phyloP scores from a whole-genome alignment of 1,140 invertebrate species.

The Chironomus tepperi region DNA sequence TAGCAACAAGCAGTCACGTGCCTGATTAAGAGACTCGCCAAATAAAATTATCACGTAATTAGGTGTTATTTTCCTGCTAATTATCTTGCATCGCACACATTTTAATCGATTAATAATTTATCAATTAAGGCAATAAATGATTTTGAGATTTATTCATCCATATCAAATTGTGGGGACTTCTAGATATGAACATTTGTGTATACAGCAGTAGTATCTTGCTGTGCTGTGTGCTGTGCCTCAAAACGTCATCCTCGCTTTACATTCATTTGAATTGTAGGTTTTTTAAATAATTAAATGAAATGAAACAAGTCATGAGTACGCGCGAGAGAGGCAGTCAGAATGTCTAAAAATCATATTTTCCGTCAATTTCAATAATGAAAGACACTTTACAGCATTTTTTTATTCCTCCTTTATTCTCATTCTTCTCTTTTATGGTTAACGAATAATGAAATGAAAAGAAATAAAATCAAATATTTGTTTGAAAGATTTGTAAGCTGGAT shows the following conservation, averaged over 20 bases:
- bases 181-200: not conserved
- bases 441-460: conserved; percentile 7
- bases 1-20: conserved; percentile 18
- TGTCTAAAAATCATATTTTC: conserved; percentile 20
- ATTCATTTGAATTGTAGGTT: not conserved
- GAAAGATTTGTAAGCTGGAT: not conserved
- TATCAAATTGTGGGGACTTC: not conserved
- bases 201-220: conserved; percentile 5
- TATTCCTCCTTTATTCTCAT: not conserved
- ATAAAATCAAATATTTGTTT: conserved; percentile 23
- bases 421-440: not conserved
- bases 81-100: not conserved
- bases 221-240: not conserved
- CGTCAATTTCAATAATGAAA: conserved; percentile 21
- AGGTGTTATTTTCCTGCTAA: not conserved
- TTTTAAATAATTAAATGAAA: not conserved
- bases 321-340: conserved; percentile 21
- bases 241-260: conserved; percentile 3
- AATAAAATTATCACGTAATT: not conserved
- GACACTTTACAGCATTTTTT: conserved; percentile 8
- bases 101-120: no score
- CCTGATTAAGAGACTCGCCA: conserved; percentile 1
- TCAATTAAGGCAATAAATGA: no score
- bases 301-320: not conserved
- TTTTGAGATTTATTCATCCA: no score